Evolutionary conservation across 2,113 vertebrate species (phyloP).

Genomic region (Spheniscus mendiculus): DNA sequence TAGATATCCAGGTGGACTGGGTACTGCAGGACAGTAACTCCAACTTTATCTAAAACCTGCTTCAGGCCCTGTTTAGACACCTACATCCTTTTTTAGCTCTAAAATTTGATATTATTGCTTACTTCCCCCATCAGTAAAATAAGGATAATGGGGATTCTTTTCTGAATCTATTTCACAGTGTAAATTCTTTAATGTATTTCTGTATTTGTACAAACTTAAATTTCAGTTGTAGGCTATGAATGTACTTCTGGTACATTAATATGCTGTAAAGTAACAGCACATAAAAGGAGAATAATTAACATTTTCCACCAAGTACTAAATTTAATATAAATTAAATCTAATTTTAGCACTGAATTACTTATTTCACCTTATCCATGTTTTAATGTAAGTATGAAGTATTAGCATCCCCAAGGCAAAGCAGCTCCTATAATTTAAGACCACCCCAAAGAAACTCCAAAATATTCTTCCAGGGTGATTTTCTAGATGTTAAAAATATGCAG

Average conservation of each 20-base stretch:
- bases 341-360: background rate
- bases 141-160: background rate
- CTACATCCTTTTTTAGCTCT: background rate
- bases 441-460: background rate
- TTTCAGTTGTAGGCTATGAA: background rate
- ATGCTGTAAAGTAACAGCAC: background rate
- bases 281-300: conserved; percentile 16
- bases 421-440: background rate
- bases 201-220: background rate
- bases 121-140: background rate
- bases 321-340: background rate
- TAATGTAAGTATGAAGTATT: conserved; percentile 8
- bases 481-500: background rate
- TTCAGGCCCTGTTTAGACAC: background rate
- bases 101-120: background rate
- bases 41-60: background rate
- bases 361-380: background rate
- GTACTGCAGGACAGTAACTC: background rate
- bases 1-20: background rate
- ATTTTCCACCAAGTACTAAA: background rate
- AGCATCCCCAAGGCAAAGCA: background rate
- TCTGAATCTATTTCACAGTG: background rate
- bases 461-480: background rate
- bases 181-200: background rate
- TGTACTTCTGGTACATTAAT: background rate